phyloP scores from a whole-genome alignment of 2,888 invertebrate species.

The Petrolisthes cinctipes region DNA sequence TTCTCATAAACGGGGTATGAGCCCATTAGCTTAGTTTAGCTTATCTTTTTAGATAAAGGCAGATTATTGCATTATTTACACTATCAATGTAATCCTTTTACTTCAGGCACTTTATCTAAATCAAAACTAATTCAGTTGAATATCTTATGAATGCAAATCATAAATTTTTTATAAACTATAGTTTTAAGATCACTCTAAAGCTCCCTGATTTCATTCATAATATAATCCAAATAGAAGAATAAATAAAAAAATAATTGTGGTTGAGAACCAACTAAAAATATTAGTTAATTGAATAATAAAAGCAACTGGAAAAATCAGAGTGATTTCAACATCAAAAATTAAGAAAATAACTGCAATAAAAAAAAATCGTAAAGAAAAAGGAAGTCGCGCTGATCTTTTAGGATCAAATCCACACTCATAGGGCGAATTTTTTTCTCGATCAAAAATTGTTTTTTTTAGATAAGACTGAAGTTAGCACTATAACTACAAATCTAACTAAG shows the following conservation, averaged over 20 bases:
- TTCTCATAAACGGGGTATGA: no score
- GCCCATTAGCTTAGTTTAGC: no score
- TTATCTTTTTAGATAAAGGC: no score
- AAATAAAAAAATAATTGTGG: constrained; percentile 71
- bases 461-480: no score
- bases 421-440: constrained; percentile 77
- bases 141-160: constrained; percentile 73
- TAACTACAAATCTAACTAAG: neutral
- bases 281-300: constrained; percentile 69
- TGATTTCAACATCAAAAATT: constrained; percentile 82
- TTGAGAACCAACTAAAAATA: constrained; percentile 67
- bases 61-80: no score
- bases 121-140: no score
- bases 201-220: constrained; percentile 76
- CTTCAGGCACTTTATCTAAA: no score
- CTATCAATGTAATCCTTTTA: no score
- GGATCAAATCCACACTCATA: constrained; percentile 78
- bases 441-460: constrained; percentile 73
- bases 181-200: constrained; percentile 74
- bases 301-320: constrained; percentile 76
- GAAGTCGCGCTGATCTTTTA: constrained; percentile 72
- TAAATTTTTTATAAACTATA: constrained; percentile 72
- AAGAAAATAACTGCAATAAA: constrained; percentile 79
- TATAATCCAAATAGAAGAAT: constrained; percentile 75
- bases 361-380: constrained; percentile 77